These are phyloP conservation scores for Oikopleura dioica DNA, from an alignment of 23 tunicate species.

Conservation along the genomic window DNA sequence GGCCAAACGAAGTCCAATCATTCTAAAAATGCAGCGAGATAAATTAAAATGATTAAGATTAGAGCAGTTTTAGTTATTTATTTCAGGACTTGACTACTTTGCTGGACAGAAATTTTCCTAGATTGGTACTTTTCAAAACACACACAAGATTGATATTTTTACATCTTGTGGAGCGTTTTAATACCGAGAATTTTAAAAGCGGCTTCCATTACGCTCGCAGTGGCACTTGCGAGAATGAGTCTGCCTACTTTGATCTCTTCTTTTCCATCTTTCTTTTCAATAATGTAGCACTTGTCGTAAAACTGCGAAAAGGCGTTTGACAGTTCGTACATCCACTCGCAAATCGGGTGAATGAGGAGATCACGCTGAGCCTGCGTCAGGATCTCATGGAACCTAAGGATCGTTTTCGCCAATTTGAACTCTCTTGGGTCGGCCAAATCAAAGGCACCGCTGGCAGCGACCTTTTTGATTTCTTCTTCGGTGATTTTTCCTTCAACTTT, in stretches of 20 bases:
- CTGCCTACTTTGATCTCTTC: slow-evolving; percentile 29
- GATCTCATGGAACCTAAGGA: slow-evolving; percentile 44
- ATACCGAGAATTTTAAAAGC: slow-evolving; percentile 40
- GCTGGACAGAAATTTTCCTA: too few species aligned
- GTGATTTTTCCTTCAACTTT: slow-evolving; percentile 12
- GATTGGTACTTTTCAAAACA: too few species aligned
- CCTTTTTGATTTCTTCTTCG: slow-evolving; percentile 21
- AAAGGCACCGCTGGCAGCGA: slow-evolving; percentile 32
- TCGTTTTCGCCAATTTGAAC: slow-evolving; percentile 28
- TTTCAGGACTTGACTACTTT: too few species aligned
- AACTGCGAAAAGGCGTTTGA: slow-evolving; percentile 52
- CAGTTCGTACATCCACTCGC: slow-evolving; percentile 59
- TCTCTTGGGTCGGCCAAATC: slow-evolving; percentile 45
- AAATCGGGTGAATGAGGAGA: slow-evolving; percentile 33
- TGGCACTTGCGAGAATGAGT: slow-evolving; percentile 41
- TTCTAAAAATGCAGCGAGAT: too few species aligned
- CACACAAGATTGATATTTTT: too few species aligned
- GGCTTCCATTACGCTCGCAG: slow-evolving; percentile 34
- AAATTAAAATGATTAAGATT: too few species aligned
- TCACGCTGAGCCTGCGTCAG: slow-evolving; percentile 43
- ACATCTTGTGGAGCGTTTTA: slow-evolving; percentile 47
- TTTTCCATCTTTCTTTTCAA: slow-evolving; percentile 74
- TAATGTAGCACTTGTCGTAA: slow-evolving; percentile 66
- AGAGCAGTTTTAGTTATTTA: too few species aligned
- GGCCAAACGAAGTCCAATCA: too few species aligned